phyloP scores from a whole-genome alignment of 2,888 invertebrate species.

The Caenorhabditis afra region DNA sequence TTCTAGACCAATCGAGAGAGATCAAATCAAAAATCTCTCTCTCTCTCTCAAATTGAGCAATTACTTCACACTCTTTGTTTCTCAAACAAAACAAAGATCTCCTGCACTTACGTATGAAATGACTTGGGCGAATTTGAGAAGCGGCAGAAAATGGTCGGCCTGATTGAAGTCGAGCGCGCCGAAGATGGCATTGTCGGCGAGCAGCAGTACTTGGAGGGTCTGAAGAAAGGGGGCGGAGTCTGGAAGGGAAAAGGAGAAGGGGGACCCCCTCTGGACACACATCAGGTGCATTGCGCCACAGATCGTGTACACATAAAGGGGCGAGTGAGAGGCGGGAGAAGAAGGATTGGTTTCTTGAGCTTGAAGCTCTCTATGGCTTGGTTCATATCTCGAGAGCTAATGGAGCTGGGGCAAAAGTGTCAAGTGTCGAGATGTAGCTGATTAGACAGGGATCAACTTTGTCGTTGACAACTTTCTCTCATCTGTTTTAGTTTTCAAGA shows the following conservation, averaged over 20 bases:
- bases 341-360: too few species aligned
- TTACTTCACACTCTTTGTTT: background rate
- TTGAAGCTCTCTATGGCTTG: background rate
- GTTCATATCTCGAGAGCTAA: too few species aligned
- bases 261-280: background rate
- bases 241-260: too few species aligned
- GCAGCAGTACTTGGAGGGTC: constrained; percentile 52
- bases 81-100: background rate
- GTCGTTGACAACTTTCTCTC: too few species aligned
- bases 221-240: constrained; percentile 14
- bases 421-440: too few species aligned
- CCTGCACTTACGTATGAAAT: constrained; percentile 56
- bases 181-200: constrained; percentile 49
- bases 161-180: constrained; percentile 46
- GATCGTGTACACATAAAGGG: constrained; percentile 5
- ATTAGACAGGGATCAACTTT: too few species aligned
- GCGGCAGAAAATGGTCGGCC: constrained; percentile 44
- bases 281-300: background rate
- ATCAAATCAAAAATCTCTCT: too few species aligned
- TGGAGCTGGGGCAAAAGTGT: too few species aligned
- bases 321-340: too few species aligned
- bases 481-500: too few species aligned
- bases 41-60: background rate
- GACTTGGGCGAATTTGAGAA: constrained; percentile 52
- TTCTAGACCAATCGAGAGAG: background rate